Conservation (phyloP, 2,113 vertebrate genomes). For the Phycodurus eques region DNA sequence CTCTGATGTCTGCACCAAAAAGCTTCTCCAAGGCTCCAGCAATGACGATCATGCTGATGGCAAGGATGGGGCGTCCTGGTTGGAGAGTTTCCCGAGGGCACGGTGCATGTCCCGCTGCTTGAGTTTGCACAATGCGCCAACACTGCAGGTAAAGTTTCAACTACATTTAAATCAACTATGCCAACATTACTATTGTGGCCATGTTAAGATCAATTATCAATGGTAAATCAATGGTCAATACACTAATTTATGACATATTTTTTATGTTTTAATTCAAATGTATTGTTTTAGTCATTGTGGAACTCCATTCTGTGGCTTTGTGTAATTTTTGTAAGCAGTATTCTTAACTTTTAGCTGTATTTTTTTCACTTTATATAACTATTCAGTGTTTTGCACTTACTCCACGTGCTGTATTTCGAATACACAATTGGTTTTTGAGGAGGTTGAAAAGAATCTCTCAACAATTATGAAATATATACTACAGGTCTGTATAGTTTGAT, state of each 20-base stretch:
- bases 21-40: constrained; percentile 16
- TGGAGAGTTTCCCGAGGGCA: constrained; percentile 72
- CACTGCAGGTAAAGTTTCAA: constrained; percentile 61
- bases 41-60: constrained; percentile 18
- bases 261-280: neutral
- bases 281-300: neutral
- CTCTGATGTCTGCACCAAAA: constrained; percentile 58
- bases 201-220: neutral
- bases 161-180: neutral
- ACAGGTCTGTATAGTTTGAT: too few species aligned
- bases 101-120: constrained; percentile 87
- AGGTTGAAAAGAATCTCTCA: too few species aligned
- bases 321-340: neutral
- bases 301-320: neutral
- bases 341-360: too few species aligned
- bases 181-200: neutral
- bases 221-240: too few species aligned
- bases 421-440: too few species aligned
- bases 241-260: neutral
- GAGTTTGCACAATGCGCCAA: constrained; percentile 78
- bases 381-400: neutral
- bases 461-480: too few species aligned
- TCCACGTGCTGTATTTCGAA: too few species aligned
- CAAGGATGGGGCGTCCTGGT: constrained; percentile 68
- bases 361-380: too few species aligned